Base-by-base conservation (phyloP, 2,113 vertebrate genomes). In the Sigmodon hispidus region DNA sequence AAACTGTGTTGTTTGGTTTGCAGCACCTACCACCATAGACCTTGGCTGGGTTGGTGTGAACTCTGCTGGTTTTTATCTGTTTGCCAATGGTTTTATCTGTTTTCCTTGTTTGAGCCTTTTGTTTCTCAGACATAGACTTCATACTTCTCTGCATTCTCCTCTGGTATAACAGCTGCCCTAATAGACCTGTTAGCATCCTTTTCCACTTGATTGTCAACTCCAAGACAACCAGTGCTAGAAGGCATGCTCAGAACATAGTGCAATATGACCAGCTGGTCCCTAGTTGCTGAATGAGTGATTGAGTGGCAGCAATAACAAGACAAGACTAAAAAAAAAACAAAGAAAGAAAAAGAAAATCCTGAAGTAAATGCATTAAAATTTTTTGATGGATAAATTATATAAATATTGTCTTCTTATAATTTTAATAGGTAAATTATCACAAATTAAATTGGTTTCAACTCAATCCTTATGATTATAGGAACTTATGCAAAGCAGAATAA, bases 361-460 rank as follows among this genome's bases (percentile, higher is more conserved):
- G 40, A 61, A 93, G 10, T 8, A 95, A 90, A 90, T 79, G 55
- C 69, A 69, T 36, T 77, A 29, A 3, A 34, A 76, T 31, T 26
- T 87, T 84, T 90, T 52, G 57, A 1, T 3, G 22, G 17, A 29
- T 40, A 75, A 36, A 29, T 29, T 57, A 1, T 9, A 89, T 11
- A 89, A 52, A 34, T 17, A 89, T 79, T 72, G 91, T 65, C 17
- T 31, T 36, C n/a, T 91, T 73, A 52, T 26, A 84, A 63, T 93
- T 96, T 45, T 7, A 92, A 96, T 91, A 83, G 77, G 40, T 57
- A 16, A 7, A 72, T 94, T 92, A 11, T 45, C 43, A 83, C 79
- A 69, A 92, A 93, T 88, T 43, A 61, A 0, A 48, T 21, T 80
- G 26, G 45, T 91, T 89, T 79, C 63, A 80, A 2, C 36, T 31